Base-by-base conservation (phyloP, 2,888 invertebrate genomes). In the Synanthedon myopaeformis region DNA sequence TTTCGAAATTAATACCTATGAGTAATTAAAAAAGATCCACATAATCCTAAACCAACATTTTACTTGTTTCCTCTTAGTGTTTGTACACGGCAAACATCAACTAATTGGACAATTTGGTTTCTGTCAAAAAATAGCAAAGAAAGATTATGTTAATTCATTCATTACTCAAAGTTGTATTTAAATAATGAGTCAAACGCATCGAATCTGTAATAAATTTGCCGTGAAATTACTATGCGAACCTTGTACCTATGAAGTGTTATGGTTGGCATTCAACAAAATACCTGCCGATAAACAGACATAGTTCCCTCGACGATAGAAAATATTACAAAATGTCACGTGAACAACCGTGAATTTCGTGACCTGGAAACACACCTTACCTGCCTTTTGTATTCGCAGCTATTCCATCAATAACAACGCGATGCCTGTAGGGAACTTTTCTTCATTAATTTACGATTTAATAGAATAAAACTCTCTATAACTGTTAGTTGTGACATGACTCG, bases 331-430 rank as follows among this genome's bases (percentile, higher is more conserved):
- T 62, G 61, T 61, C 62, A 63, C 61, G 61, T 59, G 61, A 60
- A 23, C 52, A 60, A 59, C 59, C 61, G 62, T 67, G 60, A 66
- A 64, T 71, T 68, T 66, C 70, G 74, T 80, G 82, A 81, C 82
- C 82, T 67, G 71, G 67, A 67, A 66, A 66, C 64, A 67, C 73
- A 66, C 68, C 69, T 74, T 55, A 61, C 65, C 67, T 59, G 64
- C 64, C 70, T 68, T 19, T 72, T 70, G 63, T 59, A 52, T 52
- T 64, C 57, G 58, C 66, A 59, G 62, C 58, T 62, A 60, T 66
- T 66, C 69, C 66, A 74, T 71, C 70, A 69, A 69, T 70, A 70
- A 69, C 59, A 4, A 17, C 4, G 12, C 11, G 19, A 6, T 12
- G 17, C 6, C 23, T 49, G 23, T 49, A 49, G 23, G 23, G 49